Evolutionary conservation across 2,113 vertebrate species (phyloP).

Genomic region (Callaeas wilsoni): DNA sequence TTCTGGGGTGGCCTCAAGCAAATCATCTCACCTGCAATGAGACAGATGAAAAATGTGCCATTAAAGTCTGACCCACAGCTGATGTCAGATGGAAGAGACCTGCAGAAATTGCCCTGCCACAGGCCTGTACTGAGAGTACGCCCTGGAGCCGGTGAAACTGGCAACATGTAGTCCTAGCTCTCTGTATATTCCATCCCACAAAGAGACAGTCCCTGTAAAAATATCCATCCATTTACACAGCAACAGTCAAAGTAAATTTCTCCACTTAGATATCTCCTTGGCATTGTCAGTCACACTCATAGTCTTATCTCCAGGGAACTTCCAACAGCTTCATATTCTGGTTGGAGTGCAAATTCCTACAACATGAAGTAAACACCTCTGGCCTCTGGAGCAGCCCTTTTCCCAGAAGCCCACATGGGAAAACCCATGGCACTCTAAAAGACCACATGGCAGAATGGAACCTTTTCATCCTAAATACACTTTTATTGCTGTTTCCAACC

Average conservation of each 20-base stretch:
- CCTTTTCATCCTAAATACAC: constrained; percentile 18
- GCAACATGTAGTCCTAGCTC: fast-evolving
- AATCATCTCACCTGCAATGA: background rate
- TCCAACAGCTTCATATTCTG: background rate
- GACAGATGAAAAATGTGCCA: background rate
- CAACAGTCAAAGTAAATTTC: background rate
- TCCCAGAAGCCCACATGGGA: constrained; percentile 3
- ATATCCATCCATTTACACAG: background rate
- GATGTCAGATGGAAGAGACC: background rate
- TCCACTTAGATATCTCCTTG: background rate
- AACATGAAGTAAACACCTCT: background rate
- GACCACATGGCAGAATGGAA: constrained; percentile 1
- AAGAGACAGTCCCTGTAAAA: background rate
- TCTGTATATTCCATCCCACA: background rate
- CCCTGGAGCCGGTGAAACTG: background rate
- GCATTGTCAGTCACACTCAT: background rate
- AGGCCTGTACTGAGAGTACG: background rate
- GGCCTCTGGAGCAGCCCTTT: background rate
- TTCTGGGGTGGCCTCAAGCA: background rate
- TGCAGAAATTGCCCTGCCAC: background rate
- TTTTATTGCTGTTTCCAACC: constrained; percentile 41
- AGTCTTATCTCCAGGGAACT: background rate
- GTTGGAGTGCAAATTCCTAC: background rate
- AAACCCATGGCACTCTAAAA: background rate
- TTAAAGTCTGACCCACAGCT: background rate